Conservation (phyloP, 2,888 invertebrate genomes). For the Heliconius hortense region DNA sequence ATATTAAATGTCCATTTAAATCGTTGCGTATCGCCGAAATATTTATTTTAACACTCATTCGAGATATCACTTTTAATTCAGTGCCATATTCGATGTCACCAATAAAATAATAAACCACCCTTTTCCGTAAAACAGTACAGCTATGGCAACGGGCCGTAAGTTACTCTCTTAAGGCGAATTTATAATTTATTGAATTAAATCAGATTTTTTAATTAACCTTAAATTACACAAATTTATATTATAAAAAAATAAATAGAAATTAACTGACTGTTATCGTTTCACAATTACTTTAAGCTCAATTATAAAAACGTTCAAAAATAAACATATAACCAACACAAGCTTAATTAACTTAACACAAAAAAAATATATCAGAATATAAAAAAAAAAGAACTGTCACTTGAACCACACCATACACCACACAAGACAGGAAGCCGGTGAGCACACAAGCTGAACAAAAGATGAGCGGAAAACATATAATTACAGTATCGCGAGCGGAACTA, state of each 20-base stretch:
- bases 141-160: conserved; percentile 50
- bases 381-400: conserved; percentile 44
- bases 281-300: too few relatives aligned
- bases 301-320: too few relatives aligned
- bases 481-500: conserved; percentile 65
- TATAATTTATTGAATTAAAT: neutral
- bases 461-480: conserved; percentile 77
- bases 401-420: conserved; percentile 50
- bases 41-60: conserved; percentile 11
- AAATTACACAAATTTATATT: too few relatives aligned
- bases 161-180: conserved; percentile 43
- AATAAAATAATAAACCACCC: conserved; percentile 69
- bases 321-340: too few relatives aligned
- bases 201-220: too few relatives aligned
- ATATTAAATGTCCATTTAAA: neutral
- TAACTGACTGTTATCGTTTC: too few relatives aligned
- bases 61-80: conserved; percentile 10
- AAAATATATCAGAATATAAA: neutral
- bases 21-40: neutral
- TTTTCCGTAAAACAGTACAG: conserved; percentile 66
- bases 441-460: conserved; percentile 67
- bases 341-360: too few relatives aligned
- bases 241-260: too few relatives aligned
- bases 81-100: conserved; percentile 42
- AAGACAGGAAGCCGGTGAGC: conserved; percentile 70